Evolutionary conservation across 2,113 vertebrate species (phyloP).

Genomic region (Aviceda subcristata): DNA sequence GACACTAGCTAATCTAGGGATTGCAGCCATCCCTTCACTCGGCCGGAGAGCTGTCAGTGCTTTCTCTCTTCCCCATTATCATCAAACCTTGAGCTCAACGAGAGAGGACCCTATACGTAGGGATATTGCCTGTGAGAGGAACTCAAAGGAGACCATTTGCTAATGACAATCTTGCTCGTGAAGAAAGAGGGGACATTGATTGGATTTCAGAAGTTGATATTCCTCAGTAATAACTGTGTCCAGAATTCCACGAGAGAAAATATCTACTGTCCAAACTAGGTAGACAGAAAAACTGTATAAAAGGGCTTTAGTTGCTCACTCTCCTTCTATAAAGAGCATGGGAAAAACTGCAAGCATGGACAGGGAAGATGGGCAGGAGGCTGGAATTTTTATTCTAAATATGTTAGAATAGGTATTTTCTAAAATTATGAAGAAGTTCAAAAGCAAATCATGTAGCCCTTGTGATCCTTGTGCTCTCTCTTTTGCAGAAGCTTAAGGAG

Average conservation of each 20-base stretch:
- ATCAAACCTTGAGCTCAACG: neutral
- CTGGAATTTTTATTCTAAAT: neutral
- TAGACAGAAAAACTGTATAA: neutral
- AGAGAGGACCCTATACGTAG: neutral
- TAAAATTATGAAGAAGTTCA: neutral
- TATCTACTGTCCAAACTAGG: neutral
- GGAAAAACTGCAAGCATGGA: neutral
- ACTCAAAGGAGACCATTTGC: neutral
- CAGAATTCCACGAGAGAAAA: neutral
- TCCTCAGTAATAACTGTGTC: neutral
- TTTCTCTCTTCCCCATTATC: neutral
- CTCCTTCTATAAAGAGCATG: neutral
- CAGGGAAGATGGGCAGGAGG: fast-evolving
- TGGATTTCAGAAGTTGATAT: neutral
- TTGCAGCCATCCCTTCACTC: neutral
- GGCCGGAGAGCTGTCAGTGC: neutral
- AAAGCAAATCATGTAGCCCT: neutral
- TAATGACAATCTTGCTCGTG: neutral
- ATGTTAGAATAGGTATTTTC: neutral
- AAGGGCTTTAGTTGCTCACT: neutral
- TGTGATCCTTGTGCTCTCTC: neutral
- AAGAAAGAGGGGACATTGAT: neutral
- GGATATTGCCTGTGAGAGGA: neutral
- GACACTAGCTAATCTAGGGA: neutral
- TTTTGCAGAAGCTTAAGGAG: neutral